Evolutionary conservation across 2,113 vertebrate species (phyloP), one percentile per base, ranked within the genome.

Genomic region (Nycticorax nycticorax): DNA sequence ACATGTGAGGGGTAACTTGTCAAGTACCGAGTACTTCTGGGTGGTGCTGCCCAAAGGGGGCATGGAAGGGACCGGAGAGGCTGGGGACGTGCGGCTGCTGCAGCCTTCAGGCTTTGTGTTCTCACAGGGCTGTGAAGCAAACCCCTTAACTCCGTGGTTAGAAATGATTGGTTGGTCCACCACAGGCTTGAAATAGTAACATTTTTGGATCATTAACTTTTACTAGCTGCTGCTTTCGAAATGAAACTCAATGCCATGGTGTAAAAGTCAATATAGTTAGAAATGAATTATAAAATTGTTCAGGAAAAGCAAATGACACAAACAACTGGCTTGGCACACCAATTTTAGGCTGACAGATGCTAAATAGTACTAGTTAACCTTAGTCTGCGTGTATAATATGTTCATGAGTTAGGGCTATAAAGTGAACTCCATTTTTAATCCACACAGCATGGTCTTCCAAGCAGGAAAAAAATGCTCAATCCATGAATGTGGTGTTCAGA

Each of bases 151-250:
- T 85, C 43, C 2, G 0, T 47, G 57, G 32, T 14, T 89, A 56
- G 50, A 91, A 89, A 33, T 69, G 45, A 76, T 79, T 64, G 57
- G 52, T 69, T 81, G 73, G 91, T 89, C 84, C 77, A 33, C 16
- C 3, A 4, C 6, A 55, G 73, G 74, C 86, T 94, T 73, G 33
- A 93, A 96, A 92, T 64, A 79, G 83, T 57, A 39, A 37, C 18
- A 5, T 24, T 66, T 91, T 92, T 57, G 89, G 89, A 16, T 88
- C 74, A 85, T 95, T 95, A 88, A 79, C 86, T 92, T 92, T 48
- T 92, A 76, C 66, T 88, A 73, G 89, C 80, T 91, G 62, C 77
- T 94, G 86, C 74, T 88, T 66, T 91, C 1, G 3, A 57, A 91
- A 47, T 73, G 77, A 71, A 92, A 66, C 66, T 95, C 57, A 33